Percentiles rank a stretch among this genome's conserved stretches.
phyloP scores from a whole-genome alignment of 2,113 vertebrate species.

The Oophaga pumilio region DNA sequence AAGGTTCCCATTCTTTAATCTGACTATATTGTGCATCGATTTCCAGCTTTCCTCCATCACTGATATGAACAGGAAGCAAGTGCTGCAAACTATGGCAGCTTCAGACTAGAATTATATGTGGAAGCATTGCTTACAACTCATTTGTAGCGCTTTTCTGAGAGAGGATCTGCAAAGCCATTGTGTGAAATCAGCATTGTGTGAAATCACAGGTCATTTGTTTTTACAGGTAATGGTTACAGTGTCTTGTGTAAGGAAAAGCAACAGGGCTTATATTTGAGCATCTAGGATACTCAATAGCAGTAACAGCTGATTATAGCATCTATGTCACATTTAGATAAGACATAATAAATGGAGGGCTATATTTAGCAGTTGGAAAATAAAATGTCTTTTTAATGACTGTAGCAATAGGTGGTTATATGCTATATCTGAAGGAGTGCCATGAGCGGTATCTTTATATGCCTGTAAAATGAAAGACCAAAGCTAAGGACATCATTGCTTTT shows the following conservation, averaged over 20 bases:
- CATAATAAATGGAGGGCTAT: background rate
- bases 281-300: background rate
- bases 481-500: slow-evolving; percentile 79
- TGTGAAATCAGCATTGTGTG: background rate
- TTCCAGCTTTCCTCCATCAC: background rate
- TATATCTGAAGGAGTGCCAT: slow-evolving; percentile 3
- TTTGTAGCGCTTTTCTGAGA: background rate
- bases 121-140: background rate
- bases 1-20: background rate
- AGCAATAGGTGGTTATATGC: background rate
- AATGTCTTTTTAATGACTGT: background rate
- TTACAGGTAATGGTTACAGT: background rate
- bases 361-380: background rate
- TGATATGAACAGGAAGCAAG: background rate
- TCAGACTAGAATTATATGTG: background rate
- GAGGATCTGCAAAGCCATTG: background rate
- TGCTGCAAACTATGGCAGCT: background rate
- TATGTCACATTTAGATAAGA: background rate
- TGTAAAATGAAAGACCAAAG: slow-evolving; percentile 73
- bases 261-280: background rate
- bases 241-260: too few species aligned
- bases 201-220: background rate
- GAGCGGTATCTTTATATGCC: slow-evolving; percentile 74
- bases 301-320: background rate
- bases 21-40: background rate